phyloP scores from a whole-genome alignment of 2,797 vertebrate species.

The Neoniphon sammara region DNA sequence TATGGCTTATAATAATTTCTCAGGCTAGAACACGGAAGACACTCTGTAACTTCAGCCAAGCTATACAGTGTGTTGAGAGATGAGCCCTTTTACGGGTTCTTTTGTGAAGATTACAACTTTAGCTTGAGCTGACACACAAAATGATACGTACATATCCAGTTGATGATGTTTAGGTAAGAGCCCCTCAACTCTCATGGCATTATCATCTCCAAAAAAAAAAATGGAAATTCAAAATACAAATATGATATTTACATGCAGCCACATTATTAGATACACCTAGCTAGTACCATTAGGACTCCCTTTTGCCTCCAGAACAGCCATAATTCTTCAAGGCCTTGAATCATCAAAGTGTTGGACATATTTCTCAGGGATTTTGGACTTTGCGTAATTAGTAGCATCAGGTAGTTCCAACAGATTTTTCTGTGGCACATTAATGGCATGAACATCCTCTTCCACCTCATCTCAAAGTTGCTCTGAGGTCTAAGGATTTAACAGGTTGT shows the following conservation, averaged over 20 bases:
- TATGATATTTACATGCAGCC: neutral
- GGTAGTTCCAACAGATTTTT: neutral
- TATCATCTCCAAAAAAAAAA: neutral
- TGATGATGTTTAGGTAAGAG: neutral
- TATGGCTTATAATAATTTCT: conserved; percentile 5
- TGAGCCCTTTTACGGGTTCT: conserved; percentile 14
- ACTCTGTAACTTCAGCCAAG: conserved; percentile 10
- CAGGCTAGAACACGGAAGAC: conserved; percentile 8
- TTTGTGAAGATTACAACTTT: conserved; percentile 18
- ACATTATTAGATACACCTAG: neutral
- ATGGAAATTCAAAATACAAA: neutral
- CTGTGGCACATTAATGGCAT: neutral
- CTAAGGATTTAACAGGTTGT: neutral
- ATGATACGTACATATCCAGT: neutral
- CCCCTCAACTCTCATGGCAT: neutral
- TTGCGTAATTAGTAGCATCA: no score
- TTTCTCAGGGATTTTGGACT: neutral
- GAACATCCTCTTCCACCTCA: neutral
- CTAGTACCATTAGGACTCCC: no score
- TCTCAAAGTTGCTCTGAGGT: no score
- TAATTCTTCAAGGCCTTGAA: neutral
- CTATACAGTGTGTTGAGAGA: conserved; percentile 47
- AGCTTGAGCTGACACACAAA: conserved; percentile 41
- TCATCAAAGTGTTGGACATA: neutral
- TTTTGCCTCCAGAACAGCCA: neutral